Percentiles rank a stretch among this genome's conserved stretches.
Evolutionary conservation across 2,113 vertebrate genomes (phyloP).

Genomic region (Hippocampus mohnikei): DNA sequence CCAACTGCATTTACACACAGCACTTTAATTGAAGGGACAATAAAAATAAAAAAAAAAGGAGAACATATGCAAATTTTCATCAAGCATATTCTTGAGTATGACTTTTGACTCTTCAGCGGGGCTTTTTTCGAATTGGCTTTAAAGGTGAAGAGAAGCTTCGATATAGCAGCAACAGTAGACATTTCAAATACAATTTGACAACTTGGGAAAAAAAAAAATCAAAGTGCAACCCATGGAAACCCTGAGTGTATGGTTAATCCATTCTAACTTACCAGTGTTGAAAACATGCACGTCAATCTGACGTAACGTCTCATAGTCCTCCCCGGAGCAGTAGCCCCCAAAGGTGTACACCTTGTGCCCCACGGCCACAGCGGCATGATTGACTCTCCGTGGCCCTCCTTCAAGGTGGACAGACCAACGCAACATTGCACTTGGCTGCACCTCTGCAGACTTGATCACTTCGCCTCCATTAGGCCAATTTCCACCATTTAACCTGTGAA

Average conservation of each 20-base stretch:
- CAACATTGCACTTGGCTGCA: conserved; percentile 82
- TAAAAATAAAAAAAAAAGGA: too few species aligned
- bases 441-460: conserved; percentile 65
- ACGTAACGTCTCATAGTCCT: conserved; percentile 95
- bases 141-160: background rate
- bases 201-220: background rate
- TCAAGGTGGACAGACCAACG: conserved; percentile 98
- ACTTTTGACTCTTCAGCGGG: too few species aligned
- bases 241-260: background rate
- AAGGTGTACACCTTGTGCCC: conserved; percentile 97
- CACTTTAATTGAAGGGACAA: too few species aligned
- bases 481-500: conserved; percentile 31
- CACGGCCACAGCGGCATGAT: conserved; percentile 96
- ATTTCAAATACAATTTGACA: background rate
- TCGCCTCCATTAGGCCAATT: conserved; percentile 45
- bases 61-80: too few species aligned
- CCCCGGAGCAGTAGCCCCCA: conserved; percentile 96
- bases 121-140: background rate
- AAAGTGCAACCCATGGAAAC: background rate
- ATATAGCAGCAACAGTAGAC: background rate
- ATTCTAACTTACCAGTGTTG: conserved; percentile 54
- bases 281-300: conserved; percentile 67
- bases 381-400: conserved; percentile 96
- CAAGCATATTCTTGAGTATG: too few species aligned
- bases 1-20: too few species aligned